A percentile compares a stretch with the other conserved stretches of the same genome.
Conservation (phyloP, 2,888 invertebrate species). For the Thymelicus sylvestris region DNA sequence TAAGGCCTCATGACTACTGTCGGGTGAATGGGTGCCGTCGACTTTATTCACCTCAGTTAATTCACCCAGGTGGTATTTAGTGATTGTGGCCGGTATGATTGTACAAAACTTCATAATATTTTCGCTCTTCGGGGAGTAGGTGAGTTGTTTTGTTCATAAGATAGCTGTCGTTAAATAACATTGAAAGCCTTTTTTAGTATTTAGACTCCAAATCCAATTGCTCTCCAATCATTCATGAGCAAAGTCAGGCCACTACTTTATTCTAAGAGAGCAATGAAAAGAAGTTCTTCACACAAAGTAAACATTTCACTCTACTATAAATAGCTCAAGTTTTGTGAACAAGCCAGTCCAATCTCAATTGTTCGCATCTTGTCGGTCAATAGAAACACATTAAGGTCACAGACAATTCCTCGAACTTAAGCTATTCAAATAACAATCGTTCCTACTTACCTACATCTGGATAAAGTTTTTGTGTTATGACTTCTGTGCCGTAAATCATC, state of each 20-base stretch:
- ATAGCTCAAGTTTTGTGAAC: background rate
- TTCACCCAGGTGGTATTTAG: too few species aligned
- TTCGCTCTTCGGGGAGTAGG: too few species aligned
- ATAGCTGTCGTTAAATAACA: too few species aligned
- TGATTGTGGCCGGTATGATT: too few species aligned
- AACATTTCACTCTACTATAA: background rate
- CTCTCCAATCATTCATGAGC: background rate
- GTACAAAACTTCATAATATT: too few species aligned
- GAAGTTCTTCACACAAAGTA: background rate
- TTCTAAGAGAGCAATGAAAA: background rate
- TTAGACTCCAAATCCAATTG: background rate
- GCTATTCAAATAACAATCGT: background rate
- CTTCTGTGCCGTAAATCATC: background rate
- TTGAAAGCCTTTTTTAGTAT: too few species aligned
- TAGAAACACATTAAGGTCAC: conserved; percentile 8
- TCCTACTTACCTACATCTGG: background rate
- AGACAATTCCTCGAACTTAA: conserved; percentile 4
- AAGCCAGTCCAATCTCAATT: conserved; percentile 7
- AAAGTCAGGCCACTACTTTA: background rate
- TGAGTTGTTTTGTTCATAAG: too few species aligned
- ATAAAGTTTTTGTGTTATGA: background rate
- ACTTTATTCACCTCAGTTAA: too few species aligned
- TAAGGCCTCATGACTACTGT: too few species aligned
- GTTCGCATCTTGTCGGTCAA: conserved; percentile 11
- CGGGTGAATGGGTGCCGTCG: too few species aligned